These are phyloP conservation scores for Trichopria drosophilae DNA, from an alignment of 2,888 invertebrate genomes.

Conservation along the genomic window DNA sequence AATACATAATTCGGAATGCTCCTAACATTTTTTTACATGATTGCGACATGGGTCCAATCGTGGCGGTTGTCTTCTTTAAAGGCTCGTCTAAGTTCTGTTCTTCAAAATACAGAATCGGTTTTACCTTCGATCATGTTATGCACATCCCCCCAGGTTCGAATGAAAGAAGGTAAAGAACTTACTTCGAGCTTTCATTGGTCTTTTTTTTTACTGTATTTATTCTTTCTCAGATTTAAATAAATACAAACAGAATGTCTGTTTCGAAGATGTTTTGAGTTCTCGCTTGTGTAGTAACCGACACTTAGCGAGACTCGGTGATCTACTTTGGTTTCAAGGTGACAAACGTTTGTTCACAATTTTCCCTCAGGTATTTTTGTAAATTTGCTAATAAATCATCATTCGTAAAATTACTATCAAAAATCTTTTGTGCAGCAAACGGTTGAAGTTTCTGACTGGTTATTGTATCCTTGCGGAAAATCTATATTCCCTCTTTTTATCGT, in stretches of 20 bases:
- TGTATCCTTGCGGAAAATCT: conserved; percentile 52
- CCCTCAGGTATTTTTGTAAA: conserved; percentile 60
- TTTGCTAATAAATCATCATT: conserved; percentile 1
- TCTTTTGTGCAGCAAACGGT: conserved; percentile 55
- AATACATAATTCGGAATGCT: conserved; percentile 70
- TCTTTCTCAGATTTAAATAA: conserved; percentile 29
- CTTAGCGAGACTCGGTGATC: conserved; percentile 66
- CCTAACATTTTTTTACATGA: conserved; percentile 80
- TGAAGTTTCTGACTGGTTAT: conserved; percentile 58
- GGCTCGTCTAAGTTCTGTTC: conserved; percentile 64
- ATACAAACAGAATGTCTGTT: conserved; percentile 29
- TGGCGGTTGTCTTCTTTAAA: conserved; percentile 75
- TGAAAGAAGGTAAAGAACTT: conserved; percentile 45
- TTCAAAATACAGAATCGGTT: conserved; percentile 39
- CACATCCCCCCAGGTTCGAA: conserved; percentile 31
- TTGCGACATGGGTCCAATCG: conserved; percentile 80
- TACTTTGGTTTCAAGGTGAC: conserved; percentile 63
- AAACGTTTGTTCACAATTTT: conserved; percentile 63
- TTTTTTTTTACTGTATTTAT: neutral
- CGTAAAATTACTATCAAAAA: conserved; percentile 1
- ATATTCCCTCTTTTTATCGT: conserved; percentile 55
- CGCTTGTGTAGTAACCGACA: conserved; percentile 63
- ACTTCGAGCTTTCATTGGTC: conserved; percentile 4
- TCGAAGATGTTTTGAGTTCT: conserved; percentile 58
- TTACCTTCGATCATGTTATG: conserved; percentile 50